Evolutionary conservation across 1,140 invertebrate species (phyloP), one percentile per base, ranked within the genome.

Genomic region (Drosophila quadrilineata): DNA sequence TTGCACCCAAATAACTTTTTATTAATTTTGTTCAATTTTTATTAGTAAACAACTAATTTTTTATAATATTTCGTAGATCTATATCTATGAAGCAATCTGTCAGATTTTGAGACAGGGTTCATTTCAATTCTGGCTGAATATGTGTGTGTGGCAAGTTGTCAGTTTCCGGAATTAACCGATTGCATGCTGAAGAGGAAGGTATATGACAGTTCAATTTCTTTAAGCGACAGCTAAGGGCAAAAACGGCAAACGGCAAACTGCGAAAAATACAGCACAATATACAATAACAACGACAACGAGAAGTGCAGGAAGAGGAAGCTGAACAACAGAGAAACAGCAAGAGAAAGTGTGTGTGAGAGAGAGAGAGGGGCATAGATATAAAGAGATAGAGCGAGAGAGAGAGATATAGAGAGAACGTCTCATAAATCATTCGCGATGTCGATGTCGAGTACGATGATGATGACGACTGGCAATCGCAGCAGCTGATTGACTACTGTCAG

Each of bases 401-500:
- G 31, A 31, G n/a, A n/a, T n/a, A n/a, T n/a, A 31, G 43, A 64
- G 70, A 53, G 68, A 68, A 46, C 68, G 53, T 62, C 69, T 82
- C 77, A 82, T 82, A 82, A 82, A 82, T 82, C 77, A 82, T 82
- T 84, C 77, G 77, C 77, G 73, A 75, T 53, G 59, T 76, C 71
- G 52, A 80, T 71, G 76, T 80, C 75, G 75, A 75, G 71, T 80
- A 75, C 60, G 77, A 82, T 82, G 76, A 82, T 65, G 77, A 82
- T 82, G 76, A 82, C 69, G 77, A 82, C 77, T 84, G 77, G 69
- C 77, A 82, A 82, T 82, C 77, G 77, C 52, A 65, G 68, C 41
- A 76, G 70, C 77, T 76, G 77, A 82, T 82, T 82, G 77, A 82
- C 77, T 82, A 77, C 73, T 76, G 77, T 76, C 77, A 82, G 75